Evolutionary conservation across 2,797 vertebrate genomes (phyloP), one percentile per base, ranked within the genome.

Genomic region (Momotus momota): DNA sequence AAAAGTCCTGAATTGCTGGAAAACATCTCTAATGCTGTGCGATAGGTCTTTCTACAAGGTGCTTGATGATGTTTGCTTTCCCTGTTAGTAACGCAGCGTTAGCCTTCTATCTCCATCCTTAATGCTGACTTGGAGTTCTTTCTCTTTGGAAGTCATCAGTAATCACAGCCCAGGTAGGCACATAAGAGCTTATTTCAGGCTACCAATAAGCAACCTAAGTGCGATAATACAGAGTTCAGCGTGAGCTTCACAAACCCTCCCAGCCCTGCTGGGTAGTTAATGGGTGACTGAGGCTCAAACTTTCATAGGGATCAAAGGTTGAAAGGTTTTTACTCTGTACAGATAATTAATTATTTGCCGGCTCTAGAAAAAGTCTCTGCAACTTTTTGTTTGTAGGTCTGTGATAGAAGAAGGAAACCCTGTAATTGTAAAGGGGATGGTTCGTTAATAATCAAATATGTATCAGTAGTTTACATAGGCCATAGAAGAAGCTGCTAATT

Each of bases 351-450:
- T 57, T 66, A 64, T 58, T 66, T 82, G 1, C 5, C 23, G 75
- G 6, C 5, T 61, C 45, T 20, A 22, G 25, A 69, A 57, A 83
- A 78, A 9, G 1, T 52, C 3, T n/a, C 18, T 40, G 16, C 7
- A 64, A 41, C 2, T 38, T 71, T 62, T 64, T 78, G 6, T 26
- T 74, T 65, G 40, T 43, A 43, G 80, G 45, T 58, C 18, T 52
- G 10, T 75, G 35, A 54, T 60, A 43, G 48, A 73, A 75, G 26
- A 43, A 9, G 7, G 40, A 65, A 81, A 75, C 17, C 5, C 14
- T 69, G 0, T 31, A 60, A n/a, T 10, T 62, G 9, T 54, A 12
- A 77, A n/a, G n/a, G 8, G 2, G 4, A 35, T 8, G 31, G 4
- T 27, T 64, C 78, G 4, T 31, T 81, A 65, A 67, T 38, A 66